A percentile compares a stretch with the other conserved stretches of the same genome.
phyloP scores from a whole-genome alignment of 1,140 invertebrate species.

The Scaptomyza montana region DNA sequence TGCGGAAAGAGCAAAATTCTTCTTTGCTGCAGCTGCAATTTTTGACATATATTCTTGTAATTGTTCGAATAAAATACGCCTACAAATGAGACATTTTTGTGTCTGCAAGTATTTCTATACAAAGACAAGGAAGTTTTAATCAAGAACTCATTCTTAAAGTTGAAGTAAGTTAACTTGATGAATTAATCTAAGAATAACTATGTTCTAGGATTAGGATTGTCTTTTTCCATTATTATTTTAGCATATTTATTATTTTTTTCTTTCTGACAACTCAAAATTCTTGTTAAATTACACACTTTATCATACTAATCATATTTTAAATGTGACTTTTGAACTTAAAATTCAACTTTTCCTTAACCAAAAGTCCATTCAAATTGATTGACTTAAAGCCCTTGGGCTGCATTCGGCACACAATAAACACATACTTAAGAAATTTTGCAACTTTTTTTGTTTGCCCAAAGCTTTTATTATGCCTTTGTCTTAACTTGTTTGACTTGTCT shows the following conservation, averaged over 20 bases:
- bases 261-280: too few relatives aligned
- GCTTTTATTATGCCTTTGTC: conserved; percentile 29
- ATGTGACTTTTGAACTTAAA: not conserved
- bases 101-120: conserved; percentile 18
- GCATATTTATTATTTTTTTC: too few relatives aligned
- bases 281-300: too few relatives aligned
- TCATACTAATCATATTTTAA: too few relatives aligned
- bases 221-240: too few relatives aligned
- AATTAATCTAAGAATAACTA: too few relatives aligned
- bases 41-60: conserved; percentile 55
- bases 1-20: conserved; percentile 38
- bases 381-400: conserved; percentile 28
- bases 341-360: not conserved
- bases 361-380: not conserved
- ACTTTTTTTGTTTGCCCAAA: conserved; percentile 54
- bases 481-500: conserved; percentile 21
- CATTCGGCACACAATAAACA: conserved; percentile 57
- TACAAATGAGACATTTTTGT: conserved; percentile 43
- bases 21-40: conserved; percentile 17
- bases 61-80: conserved; percentile 45
- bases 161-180: too few relatives aligned
- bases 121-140: too few relatives aligned
- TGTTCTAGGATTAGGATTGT: too few relatives aligned
- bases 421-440: conserved; percentile 64
- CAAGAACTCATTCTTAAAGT: too few relatives aligned